Conservation (phyloP, 2,113 vertebrate genomes). For the Silurus glanis region DNA sequence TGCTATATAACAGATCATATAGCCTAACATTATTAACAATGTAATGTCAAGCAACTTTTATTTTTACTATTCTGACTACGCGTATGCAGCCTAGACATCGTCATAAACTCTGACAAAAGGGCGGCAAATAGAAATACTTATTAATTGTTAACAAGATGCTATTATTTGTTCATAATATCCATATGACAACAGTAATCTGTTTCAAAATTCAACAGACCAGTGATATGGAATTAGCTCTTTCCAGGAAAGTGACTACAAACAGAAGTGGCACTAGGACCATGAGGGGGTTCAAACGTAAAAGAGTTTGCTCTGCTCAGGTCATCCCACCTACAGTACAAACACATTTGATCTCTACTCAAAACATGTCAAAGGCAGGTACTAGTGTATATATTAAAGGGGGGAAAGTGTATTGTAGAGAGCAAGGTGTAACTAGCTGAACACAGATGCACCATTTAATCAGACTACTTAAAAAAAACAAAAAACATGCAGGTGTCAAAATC, state of each 20-base stretch:
- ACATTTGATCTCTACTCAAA: slow-evolving; percentile 46
- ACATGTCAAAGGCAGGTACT: slow-evolving; percentile 37
- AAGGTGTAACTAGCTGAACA: slow-evolving; percentile 66
- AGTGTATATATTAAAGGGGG: background rate
- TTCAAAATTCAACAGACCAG: slow-evolving; percentile 44
- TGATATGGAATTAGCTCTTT: slow-evolving; percentile 48
- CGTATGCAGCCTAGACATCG: background rate
- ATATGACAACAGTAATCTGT: slow-evolving; percentile 25
- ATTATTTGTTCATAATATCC: slow-evolving; percentile 36
- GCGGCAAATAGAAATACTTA: background rate
- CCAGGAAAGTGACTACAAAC: slow-evolving; percentile 38
- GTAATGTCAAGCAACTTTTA: background rate
- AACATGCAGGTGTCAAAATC: slow-evolving; percentile 88
- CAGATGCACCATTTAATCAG: slow-evolving; percentile 77
- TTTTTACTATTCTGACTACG: slow-evolving; percentile 6
- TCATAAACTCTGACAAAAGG: background rate
- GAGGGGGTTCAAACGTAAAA: slow-evolving; percentile 23
- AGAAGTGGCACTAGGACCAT: slow-evolving; percentile 28
- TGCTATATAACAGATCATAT: slow-evolving; percentile 2
- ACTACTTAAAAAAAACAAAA: slow-evolving; percentile 74
- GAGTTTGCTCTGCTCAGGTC: slow-evolving; percentile 15
- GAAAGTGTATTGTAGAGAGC: slow-evolving; percentile 18
- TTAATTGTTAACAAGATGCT: slow-evolving; percentile 28
- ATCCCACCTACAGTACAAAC: slow-evolving; percentile 51
- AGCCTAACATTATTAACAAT: slow-evolving; percentile 10